These are phyloP conservation scores for Nymphicus hollandicus DNA, from an alignment of 2,113 vertebrate species.

Conservation along the genomic window DNA sequence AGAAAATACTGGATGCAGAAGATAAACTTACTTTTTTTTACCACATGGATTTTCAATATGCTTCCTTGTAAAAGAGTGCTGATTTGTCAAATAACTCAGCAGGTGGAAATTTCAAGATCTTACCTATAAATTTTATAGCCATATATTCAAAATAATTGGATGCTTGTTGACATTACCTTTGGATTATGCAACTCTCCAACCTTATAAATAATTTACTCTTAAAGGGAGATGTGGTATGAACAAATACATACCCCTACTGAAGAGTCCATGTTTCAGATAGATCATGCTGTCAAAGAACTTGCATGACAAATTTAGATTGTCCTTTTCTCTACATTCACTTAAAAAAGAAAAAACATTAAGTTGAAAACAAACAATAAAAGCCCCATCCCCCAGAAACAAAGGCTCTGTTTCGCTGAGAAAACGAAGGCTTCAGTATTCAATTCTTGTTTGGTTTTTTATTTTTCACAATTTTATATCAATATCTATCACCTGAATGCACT, in stretches of 20 bases:
- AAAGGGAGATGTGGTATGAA: background rate
- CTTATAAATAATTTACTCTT: background rate
- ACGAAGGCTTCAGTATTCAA: rapidly evolving
- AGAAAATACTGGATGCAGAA: background rate
- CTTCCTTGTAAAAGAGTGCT: background rate
- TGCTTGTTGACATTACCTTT: background rate
- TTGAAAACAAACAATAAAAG: background rate
- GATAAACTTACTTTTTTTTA: background rate
- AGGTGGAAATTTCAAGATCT: background rate
- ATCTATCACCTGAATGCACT: rapidly evolving
- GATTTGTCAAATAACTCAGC: background rate
- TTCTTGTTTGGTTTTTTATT: no score
- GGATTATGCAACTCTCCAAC: background rate
- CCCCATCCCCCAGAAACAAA: rapidly evolving
- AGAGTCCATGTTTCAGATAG: background rate
- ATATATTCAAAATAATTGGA: background rate
- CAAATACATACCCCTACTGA: background rate
- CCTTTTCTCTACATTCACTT: background rate
- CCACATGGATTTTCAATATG: background rate
- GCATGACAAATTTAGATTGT: background rate
- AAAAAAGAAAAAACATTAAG: background rate
- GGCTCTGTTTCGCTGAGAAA: background rate
- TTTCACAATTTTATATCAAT: background rate
- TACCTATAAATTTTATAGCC: background rate
- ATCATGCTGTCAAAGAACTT: background rate